Base-by-base conservation (phyloP, 2,113 vertebrate genomes). In the Clarias macrocephalus region DNA sequence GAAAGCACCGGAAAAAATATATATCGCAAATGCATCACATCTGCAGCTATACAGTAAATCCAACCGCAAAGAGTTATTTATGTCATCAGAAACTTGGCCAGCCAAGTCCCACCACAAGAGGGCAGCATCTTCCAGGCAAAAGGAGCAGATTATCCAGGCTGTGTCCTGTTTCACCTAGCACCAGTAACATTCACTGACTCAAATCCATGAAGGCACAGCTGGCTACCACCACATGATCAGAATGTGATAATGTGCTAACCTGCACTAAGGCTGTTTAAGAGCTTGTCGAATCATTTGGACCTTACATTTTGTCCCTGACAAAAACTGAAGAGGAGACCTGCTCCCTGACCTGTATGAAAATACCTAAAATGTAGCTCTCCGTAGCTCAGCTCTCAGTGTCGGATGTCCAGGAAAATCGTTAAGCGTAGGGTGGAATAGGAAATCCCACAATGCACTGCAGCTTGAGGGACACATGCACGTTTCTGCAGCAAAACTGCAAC, bases 41-140 rank as follows among this genome's bases (percentile, higher is more conserved):
- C 89, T 90, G 82, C 82, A 81, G 89, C 88, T 91, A 94, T 87
- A 92, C 93, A 89, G 66, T 56, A 92, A 91, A 86, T 16, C 1
- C 48, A 84, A 88, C 76, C 76, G 84, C 54, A 75, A 81, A 85
- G 52, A 83, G 56, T 63, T 83, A 76, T n/a, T 75, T 60, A 68
- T 42, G 19, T 68, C 88, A 59, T 89, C 80, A 85, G 54, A 48
- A 95, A 95, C 96, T 95, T 94, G 96, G 97, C 97, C 97, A 94
- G 96, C 97, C 96, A 97, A 96, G 96, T 94, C 90, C 92, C 89
- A 91, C 91, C 95, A 90, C 89, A 91, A 94, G 94, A 92, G 91
- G 94, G 88, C 93, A 92, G 93, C 94, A 92, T 93, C 83, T 89
- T 92, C 92, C 91, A 89, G 93, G 92, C 83, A 76, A 92, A 82